phyloP scores from a whole-genome alignment of 2,113 vertebrate species.

The Solea senegalensis region DNA sequence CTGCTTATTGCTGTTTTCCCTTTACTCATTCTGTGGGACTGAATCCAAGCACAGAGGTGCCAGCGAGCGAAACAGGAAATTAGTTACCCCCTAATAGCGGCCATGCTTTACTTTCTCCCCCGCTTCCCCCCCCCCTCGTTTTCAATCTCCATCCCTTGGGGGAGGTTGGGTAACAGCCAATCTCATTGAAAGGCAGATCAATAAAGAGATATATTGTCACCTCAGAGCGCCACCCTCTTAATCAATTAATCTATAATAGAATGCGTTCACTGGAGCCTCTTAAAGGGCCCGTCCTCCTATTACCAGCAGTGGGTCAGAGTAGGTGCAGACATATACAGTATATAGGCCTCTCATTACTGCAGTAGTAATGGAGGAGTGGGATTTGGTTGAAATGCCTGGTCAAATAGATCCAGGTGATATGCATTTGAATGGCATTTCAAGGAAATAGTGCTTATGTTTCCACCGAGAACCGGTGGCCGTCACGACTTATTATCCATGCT shows the following conservation, averaged over 20 bases:
- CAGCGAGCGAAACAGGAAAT: conserved; percentile 73
- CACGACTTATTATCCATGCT: conserved; percentile 51
- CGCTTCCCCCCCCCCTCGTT: conserved; percentile 8
- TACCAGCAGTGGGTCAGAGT: conserved; percentile 40
- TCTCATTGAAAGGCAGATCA: conserved; percentile 82
- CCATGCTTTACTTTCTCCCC: conserved; percentile 37
- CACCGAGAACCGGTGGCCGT: conserved; percentile 15
- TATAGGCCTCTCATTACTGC: conserved; percentile 33
- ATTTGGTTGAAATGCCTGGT: conserved; percentile 7
- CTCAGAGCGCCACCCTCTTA: conserved; percentile 70
- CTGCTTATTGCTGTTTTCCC: conserved; percentile 22
- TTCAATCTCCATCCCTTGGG: conserved; percentile 43
- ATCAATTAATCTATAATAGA: conserved; percentile 85
- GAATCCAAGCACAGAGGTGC: conserved; percentile 22
- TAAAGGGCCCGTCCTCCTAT: conserved; percentile 65
- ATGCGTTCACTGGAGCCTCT: conserved; percentile 64
- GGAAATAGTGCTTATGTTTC: conserved; percentile 34
- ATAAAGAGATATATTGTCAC: conserved; percentile 82
- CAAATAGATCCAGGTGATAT: conserved; percentile 43
- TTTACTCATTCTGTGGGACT: neutral
- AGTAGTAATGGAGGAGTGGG: conserved; percentile 30
- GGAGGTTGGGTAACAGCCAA: conserved; percentile 72
- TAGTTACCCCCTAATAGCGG: conserved; percentile 60
- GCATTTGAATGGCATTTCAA: conserved; percentile 37
- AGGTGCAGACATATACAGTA: conserved; percentile 20